Evolutionary conservation across 2,113 vertebrate species (phyloP), one percentile per base, ranked within the genome.

Genomic region (Ceyx margarethae): DNA sequence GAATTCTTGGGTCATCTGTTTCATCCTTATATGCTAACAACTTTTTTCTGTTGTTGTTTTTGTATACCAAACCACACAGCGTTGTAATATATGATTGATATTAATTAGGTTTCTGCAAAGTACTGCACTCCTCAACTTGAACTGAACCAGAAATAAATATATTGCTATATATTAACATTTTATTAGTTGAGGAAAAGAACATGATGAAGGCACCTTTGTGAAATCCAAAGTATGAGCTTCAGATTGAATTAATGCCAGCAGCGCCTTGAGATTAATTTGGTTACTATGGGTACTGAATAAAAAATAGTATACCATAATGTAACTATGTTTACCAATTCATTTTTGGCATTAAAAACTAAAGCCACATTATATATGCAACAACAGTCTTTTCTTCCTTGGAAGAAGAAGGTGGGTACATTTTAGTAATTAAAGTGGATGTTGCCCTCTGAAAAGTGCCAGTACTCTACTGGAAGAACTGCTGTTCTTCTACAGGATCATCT

Each of bases 161-260:
- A 96, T 97, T 96, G 96, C 95, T 91, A 93, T 97, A 95, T 97
- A 97, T 98, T 98, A 97, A 95, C 95, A 96, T 97, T 97, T 97
- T 97, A 97, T 97, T 95, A 96, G 95, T 90, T 90, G 78, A 57
- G 33, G 94, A 96, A 91, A 97, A 97, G 94, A 95, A 97, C 88
- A 95, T 89, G 92, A 93, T 94, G 95, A 95, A 97, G 95, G 92
- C 87, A 96, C 93, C 96, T 96, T 96, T 97, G 86, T 94, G 94
- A 97, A 97, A 97, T 96, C 92, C 94, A 71, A 96, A 96, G 88
- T 95, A 93, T 86, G 94, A 94, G 86, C 91, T 65, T 97, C 95
- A 92, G 86, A 93, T 94, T 96, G 97, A 97, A 97, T 97, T 97
- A 97, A 94, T 96, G 94, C 95, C 95, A 96, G 94, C 64, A 89